A percentile compares a stretch with the other conserved stretches of the same genome.
phyloP scores from a whole-genome alignment of 2,888 invertebrate genomes.

The Platerodrilus igneus region DNA sequence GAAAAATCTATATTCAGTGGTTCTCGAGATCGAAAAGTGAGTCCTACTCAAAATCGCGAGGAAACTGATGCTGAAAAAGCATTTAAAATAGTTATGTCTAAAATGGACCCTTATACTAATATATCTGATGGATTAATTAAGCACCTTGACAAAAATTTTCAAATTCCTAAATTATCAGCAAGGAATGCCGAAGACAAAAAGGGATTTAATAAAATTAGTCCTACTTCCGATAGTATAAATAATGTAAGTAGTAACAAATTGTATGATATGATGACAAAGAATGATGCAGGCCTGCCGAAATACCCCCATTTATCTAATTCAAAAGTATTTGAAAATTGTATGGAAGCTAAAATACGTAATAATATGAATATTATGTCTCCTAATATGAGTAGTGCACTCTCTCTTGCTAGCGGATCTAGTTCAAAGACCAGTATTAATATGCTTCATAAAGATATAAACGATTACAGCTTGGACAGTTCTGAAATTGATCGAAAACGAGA shows the following conservation, averaged over 20 bases:
- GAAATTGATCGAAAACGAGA: slow-evolving; percentile 37
- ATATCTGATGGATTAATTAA: slow-evolving; percentile 72
- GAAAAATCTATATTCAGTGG: slow-evolving; percentile 64
- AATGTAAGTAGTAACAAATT: slow-evolving; percentile 41
- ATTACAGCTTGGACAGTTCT: slow-evolving; percentile 19
- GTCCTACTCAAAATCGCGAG: slow-evolving; percentile 61
- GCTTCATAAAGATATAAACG: slow-evolving; percentile 12
- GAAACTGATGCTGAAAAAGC: slow-evolving; percentile 59
- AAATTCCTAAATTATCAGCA: slow-evolving; percentile 78
- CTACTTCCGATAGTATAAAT: slow-evolving; percentile 30
- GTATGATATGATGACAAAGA: slow-evolving; percentile 40
- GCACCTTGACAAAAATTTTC: slow-evolving; percentile 77
- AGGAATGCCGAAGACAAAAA: slow-evolving; percentile 39
- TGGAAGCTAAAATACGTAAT: slow-evolving; percentile 42
- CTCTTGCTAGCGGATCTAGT: slow-evolving; percentile 19
- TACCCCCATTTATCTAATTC: slow-evolving; percentile 39
- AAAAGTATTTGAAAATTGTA: slow-evolving; percentile 41
- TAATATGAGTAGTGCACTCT: slow-evolving; percentile 15
- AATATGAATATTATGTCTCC: slow-evolving; percentile 33
- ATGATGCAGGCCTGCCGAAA: slow-evolving; percentile 34
- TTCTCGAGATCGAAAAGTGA: slow-evolving; percentile 59
- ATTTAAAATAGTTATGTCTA: slow-evolving; percentile 54
- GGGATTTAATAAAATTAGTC: slow-evolving; percentile 41
- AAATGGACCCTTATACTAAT: slow-evolving; percentile 58
- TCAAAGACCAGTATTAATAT: slow-evolving; percentile 17